phyloP scores from a whole-genome alignment of 2,797 vertebrate genomes.

The Huso huso region DNA sequence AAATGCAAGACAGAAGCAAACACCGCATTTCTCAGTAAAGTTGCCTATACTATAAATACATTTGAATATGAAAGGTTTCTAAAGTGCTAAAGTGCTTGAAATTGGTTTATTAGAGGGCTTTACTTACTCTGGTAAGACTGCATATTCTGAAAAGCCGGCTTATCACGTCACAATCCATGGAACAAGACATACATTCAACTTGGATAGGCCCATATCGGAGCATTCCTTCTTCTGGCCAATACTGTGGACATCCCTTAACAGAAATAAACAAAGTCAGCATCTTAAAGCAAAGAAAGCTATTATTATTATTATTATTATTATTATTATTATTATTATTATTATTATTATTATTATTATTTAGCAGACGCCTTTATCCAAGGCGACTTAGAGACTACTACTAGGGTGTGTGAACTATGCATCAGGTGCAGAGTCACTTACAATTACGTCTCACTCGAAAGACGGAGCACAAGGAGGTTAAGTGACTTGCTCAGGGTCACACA shows the following conservation, averaged over 20 bases:
- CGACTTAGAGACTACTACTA: no score
- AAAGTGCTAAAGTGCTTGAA: background rate
- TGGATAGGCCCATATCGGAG: constrained; percentile 91
- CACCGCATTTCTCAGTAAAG: background rate
- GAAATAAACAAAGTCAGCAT: no score
- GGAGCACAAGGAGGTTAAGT: no score
- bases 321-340: no score
- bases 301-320: no score
- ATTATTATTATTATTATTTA: no score
- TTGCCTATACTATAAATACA: background rate
- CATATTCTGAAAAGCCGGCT: constrained; percentile 96
- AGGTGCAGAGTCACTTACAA: no score
- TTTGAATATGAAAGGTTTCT: background rate
- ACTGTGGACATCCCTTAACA: constrained; percentile 83
- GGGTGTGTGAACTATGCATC: no score
- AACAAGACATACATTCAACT: constrained; percentile 95
- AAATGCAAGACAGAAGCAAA: background rate
- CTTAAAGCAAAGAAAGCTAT: no score
- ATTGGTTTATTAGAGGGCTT: background rate
- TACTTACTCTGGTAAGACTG: constrained; percentile 88
- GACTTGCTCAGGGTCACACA: no score
- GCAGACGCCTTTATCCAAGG: no score
- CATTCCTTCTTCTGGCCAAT: constrained; percentile 96
- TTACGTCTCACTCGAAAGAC: no score
- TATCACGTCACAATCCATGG: constrained; percentile 96